These are phyloP conservation scores for Gonioctena quinquepunctata DNA, from an alignment of 1,140 invertebrate species.

Conservation along the genomic window DNA sequence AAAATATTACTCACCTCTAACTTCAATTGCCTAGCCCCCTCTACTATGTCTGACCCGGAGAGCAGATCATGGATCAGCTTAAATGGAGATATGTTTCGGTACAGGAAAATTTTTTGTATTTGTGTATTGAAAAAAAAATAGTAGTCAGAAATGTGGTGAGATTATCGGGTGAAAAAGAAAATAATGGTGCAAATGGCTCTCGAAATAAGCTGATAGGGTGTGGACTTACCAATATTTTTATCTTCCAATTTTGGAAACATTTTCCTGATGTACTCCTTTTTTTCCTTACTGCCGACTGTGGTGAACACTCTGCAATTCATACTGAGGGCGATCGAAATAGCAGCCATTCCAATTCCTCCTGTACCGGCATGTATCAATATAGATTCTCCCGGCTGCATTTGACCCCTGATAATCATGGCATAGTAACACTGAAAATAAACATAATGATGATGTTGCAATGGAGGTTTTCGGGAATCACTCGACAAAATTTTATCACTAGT, in stretches of 20 bases:
- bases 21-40: too few relatives aligned
- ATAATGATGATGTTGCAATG: background rate
- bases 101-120: too few relatives aligned
- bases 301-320: conserved; percentile 85
- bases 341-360: conserved; percentile 94
- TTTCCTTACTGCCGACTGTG: conserved; percentile 84
- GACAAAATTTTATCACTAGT: too few relatives aligned
- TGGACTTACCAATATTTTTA: conserved; percentile 66
- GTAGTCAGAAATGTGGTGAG: too few relatives aligned
- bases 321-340: conserved; percentile 87
- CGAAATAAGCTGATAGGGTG: too few relatives aligned
- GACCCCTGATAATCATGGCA: conserved; percentile 13
- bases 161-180: too few relatives aligned
- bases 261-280: conserved; percentile 85
- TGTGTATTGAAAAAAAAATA: too few relatives aligned
- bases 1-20: conserved; percentile 35
- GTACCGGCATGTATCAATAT: conserved; percentile 93
- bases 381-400: conserved; percentile 71
- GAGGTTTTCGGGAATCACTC: too few relatives aligned
- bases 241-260: conserved; percentile 82
- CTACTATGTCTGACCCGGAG: conserved; percentile 47
- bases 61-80: conserved; percentile 58
- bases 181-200: too few relatives aligned
- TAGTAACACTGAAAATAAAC: conserved; percentile 20
- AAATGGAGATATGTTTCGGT: too few relatives aligned